Conservation (phyloP, 30 jellyfish, hydroid and myxozoan genomes). For the Cassiopea xamachana region DNA sequence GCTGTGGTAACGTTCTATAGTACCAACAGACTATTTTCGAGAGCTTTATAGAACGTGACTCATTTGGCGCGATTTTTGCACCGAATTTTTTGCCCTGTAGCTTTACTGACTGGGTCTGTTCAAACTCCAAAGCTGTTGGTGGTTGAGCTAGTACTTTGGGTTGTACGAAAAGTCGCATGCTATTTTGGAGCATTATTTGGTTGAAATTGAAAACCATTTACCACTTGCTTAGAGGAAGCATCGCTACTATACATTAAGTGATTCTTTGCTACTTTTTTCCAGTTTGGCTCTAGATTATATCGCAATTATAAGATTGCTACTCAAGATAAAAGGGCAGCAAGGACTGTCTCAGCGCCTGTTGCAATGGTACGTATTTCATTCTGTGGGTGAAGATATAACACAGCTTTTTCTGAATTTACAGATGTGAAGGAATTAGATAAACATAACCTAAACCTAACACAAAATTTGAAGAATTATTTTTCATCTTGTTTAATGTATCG, state of each 20-base stretch:
- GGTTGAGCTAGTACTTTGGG: not conserved
- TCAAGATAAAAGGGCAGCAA: conserved; percentile 63
- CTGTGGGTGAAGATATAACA: not conserved
- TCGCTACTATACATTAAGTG: not conserved
- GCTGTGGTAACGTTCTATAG: too few relatives aligned
- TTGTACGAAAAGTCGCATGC: not conserved
- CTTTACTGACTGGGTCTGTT: too few relatives aligned
- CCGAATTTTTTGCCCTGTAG: too few relatives aligned
- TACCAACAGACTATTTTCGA: too few relatives aligned
- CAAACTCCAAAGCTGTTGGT: not conserved
- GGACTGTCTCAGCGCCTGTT: conserved; percentile 73
- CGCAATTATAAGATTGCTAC: conserved; percentile 70
- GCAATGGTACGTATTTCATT: conserved; percentile 39
- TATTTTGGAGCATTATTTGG: not conserved
- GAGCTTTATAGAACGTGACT: too few relatives aligned
- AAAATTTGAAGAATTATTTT: not conserved
- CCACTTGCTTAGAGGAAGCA: not conserved
- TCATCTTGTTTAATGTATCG: not conserved
- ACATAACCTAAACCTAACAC: not conserved
- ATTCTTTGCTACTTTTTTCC: not conserved
- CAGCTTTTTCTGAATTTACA: not conserved
- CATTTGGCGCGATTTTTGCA: too few relatives aligned
- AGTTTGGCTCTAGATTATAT: conserved; percentile 70
- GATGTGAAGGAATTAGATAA: not conserved
- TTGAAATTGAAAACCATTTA: not conserved